Evolutionary conservation across 2,113 vertebrate species (phyloP).

Genomic region (Ophthalmolycus amberensis): DNA sequence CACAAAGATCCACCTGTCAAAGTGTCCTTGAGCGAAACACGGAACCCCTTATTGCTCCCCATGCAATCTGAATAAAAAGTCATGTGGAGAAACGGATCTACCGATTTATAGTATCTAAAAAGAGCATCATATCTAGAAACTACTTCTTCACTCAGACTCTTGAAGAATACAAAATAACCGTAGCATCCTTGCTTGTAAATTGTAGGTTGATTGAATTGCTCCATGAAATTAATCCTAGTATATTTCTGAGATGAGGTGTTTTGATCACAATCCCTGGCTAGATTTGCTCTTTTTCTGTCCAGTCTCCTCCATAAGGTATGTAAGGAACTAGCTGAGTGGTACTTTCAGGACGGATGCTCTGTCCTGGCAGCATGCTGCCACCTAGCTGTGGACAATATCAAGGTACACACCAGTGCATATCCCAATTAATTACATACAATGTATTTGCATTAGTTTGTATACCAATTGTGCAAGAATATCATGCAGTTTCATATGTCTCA

Average conservation of each 20-base stretch:
- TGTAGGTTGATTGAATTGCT: not conserved
- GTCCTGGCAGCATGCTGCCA: constrained; percentile 94
- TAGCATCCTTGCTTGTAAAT: not conserved
- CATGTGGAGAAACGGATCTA: not conserved
- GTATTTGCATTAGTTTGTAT: not conserved
- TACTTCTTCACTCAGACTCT: not conserved
- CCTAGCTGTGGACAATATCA: constrained; percentile 90
- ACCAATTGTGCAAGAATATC: not conserved
- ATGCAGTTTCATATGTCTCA: not conserved
- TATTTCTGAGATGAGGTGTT: not conserved
- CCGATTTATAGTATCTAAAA: not conserved
- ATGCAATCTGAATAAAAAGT: not conserved
- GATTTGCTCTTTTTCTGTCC: constrained; percentile 16
- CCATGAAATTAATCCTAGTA: not conserved
- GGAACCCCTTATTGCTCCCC: not conserved
- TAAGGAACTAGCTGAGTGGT: constrained; percentile 92
- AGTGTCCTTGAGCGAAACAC: not conserved
- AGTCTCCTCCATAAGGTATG: constrained; percentile 91
- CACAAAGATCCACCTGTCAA: not conserved
- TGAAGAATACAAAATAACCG: not conserved
- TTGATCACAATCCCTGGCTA: not conserved
- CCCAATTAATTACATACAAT: not conserved
- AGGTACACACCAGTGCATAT: constrained; percentile 81
- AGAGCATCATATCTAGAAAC: not conserved
- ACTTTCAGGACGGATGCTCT: constrained; percentile 92